Evolutionary conservation across 2,797 vertebrate genomes (phyloP).

Genomic region (Poecilia gillii): DNA sequence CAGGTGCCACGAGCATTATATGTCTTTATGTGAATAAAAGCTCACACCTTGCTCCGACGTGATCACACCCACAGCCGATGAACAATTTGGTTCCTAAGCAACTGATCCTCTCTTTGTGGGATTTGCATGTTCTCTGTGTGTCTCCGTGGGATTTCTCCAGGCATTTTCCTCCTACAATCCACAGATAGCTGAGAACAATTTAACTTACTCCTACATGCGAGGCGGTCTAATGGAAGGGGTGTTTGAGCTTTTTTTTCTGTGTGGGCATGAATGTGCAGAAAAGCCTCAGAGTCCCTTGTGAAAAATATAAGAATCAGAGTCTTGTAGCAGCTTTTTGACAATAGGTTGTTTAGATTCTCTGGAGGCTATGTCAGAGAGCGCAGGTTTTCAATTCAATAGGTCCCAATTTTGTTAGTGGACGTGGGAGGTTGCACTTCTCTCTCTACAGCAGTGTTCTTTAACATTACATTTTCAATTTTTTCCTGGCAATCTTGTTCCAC

Average conservation of each 20-base stretch:
- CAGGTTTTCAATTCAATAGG: not conserved
- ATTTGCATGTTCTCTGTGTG: slow-evolving; percentile 58
- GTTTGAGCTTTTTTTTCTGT: slow-evolving; percentile 15
- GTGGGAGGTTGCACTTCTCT: not conserved
- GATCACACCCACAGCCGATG: slow-evolving; percentile 65
- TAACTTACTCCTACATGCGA: slow-evolving; percentile 35
- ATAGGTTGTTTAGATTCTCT: slow-evolving; percentile 8
- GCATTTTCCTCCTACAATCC: slow-evolving; percentile 57
- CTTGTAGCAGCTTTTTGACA: slow-evolving; percentile 1
- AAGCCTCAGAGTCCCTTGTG: not conserved
- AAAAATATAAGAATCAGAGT: slow-evolving; percentile 8
- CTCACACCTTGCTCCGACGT: slow-evolving; percentile 53
- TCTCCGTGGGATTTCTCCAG: slow-evolving; percentile 60
- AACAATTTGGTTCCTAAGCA: slow-evolving; percentile 74
- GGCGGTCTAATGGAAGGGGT: slow-evolving; percentile 40
- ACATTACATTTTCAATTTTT: not conserved
- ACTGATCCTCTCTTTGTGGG: slow-evolving; percentile 54
- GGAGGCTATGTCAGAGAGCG: not conserved
- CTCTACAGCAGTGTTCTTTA: not conserved
- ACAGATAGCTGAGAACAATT: slow-evolving; percentile 44
- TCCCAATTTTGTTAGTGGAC: not conserved
- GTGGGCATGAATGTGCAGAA: not conserved
- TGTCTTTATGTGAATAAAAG: slow-evolving; percentile 52
- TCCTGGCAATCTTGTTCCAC: not conserved
- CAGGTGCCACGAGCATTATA: slow-evolving; percentile 19